Conservation (phyloP, 2,888 invertebrate genomes). For the Hyalella azteca region DNA sequence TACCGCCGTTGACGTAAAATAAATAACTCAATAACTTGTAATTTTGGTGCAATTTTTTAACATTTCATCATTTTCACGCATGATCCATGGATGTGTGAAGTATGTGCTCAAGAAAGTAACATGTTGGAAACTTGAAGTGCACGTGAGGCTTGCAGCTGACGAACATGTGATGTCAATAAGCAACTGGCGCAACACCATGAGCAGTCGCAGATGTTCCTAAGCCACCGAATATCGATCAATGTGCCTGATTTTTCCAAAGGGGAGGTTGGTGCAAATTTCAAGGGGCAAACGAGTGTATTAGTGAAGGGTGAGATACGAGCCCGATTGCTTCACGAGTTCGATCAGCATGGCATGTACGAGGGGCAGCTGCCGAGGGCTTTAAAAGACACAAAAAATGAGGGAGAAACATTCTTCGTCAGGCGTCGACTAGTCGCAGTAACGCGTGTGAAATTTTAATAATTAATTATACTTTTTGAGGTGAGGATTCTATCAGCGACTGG, state of each 20-base stretch:
- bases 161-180: background rate
- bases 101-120: too few relatives aligned
- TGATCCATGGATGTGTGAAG: too few relatives aligned
- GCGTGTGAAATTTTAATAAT: too few relatives aligned
- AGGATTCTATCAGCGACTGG: too few relatives aligned
- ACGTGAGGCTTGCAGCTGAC: background rate
- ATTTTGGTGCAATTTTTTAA: too few relatives aligned
- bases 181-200: background rate
- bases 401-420: too few relatives aligned
- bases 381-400: background rate
- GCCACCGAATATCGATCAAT: background rate
- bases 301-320: slow-evolving; percentile 7
- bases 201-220: slow-evolving; percentile 4
- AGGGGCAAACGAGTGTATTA: slow-evolving; percentile 18
- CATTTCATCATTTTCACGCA: too few relatives aligned
- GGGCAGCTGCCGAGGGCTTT: background rate
- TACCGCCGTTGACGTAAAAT: too few relatives aligned
- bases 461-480: too few relatives aligned
- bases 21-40: too few relatives aligned
- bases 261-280: slow-evolving; percentile 30
- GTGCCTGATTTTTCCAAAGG: slow-evolving; percentile 1
- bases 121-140: too few relatives aligned
- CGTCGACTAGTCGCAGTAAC: too few relatives aligned
- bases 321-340: background rate
- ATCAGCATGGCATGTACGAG: background rate